Base-by-base conservation (phyloP, 2,113 vertebrate species). In the Thunnus maccoyii region DNA sequence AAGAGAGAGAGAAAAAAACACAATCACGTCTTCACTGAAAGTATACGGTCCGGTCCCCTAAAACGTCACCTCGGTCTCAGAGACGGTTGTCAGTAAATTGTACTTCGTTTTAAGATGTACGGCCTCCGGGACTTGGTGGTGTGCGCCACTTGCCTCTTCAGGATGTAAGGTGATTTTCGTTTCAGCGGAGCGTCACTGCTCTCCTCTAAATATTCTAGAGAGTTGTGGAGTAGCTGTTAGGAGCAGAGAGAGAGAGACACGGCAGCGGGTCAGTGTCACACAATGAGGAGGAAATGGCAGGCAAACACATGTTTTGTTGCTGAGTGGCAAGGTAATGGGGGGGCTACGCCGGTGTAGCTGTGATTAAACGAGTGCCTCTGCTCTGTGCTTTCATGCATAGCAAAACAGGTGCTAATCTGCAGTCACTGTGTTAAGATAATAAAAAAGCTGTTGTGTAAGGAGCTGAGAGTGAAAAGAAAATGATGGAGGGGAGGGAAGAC, bases 151-250 rank as follows among this genome's bases (percentile, higher is more conserved):
- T 99, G 97, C 75, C 98, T 93, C 93, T 98, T 99, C 91, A 99
- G 94, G 90, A 99, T 99, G 84, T 99, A 99, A 6, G 98, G 98
- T 2, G 96, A 97, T 95, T 98, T 99, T 78, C 98, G 96, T 86
- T 99, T 99, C 82, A 97, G 96, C 14, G 96, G 94, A 52, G 93
- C 89, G 41, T 96, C 96, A 14, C 95, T 95, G 84, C 95, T 96
- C 86, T 95, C 95, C 30, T 95, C 95, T 68, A 96, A 87, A 88
- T 94, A 80, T n/a, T 97, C 96, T 86, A 95, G 91, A 20, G 91
- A 88, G 36, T 89, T 83, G 47, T 95, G 96, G 82, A 96, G 93
- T 76, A 96, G 88, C 97, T 98, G 93, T 55, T 85, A 15, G 58
- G 13, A 61, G 20, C 9, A 67, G 18, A 65, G 36, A n/a, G 20